Evolutionary conservation across 2,888 invertebrate species (phyloP).

Genomic region (Scelioninae gen. 2): DNA sequence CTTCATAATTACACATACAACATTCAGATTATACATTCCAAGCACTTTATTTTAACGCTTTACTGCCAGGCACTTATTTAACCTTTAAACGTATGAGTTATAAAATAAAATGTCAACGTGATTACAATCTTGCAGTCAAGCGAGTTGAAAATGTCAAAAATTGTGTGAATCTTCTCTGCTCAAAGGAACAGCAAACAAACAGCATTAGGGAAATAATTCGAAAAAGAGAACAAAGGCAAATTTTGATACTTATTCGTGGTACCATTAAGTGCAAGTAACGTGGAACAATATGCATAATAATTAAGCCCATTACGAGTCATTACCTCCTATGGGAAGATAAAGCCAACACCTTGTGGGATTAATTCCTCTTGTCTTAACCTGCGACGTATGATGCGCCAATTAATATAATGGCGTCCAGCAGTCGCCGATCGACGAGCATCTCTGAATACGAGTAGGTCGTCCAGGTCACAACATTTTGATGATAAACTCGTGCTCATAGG

Average conservation of each 20-base stretch:
- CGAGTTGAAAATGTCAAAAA: slow-evolving; percentile 42
- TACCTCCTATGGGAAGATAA: slow-evolving; percentile 49
- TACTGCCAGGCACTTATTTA: slow-evolving; percentile 26
- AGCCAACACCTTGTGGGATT: slow-evolving; percentile 53
- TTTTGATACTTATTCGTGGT: too few relatives aligned
- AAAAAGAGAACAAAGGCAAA: slow-evolving; percentile 2
- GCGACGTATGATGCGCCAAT: slow-evolving; percentile 37
- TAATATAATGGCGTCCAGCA: slow-evolving; percentile 28
- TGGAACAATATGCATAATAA: too few relatives aligned
- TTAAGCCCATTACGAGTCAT: slow-evolving; percentile 34
- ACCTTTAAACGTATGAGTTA: slow-evolving; percentile 45
- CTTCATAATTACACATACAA: slow-evolving; percentile 42
- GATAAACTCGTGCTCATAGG: slow-evolving; percentile 26
- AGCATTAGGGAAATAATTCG: too few relatives aligned
- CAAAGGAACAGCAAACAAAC: too few relatives aligned
- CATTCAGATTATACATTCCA: slow-evolving; percentile 38
- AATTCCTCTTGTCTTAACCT: slow-evolving; percentile 45
- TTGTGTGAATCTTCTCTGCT: slow-evolving; percentile 3
- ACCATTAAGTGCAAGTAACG: too few relatives aligned
- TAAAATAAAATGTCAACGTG: slow-evolving; percentile 53
- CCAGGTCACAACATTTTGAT: slow-evolving; percentile 44
- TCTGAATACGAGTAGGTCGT: neutral
- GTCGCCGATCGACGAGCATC: slow-evolving; percentile 17
- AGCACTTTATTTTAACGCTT: slow-evolving; percentile 39
- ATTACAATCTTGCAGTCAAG: slow-evolving; percentile 37